Percentiles rank a stretch among this genome's conserved stretches.
Conservation (phyloP, 2,797 vertebrate genomes). For the Anniella stebbinsi region DNA sequence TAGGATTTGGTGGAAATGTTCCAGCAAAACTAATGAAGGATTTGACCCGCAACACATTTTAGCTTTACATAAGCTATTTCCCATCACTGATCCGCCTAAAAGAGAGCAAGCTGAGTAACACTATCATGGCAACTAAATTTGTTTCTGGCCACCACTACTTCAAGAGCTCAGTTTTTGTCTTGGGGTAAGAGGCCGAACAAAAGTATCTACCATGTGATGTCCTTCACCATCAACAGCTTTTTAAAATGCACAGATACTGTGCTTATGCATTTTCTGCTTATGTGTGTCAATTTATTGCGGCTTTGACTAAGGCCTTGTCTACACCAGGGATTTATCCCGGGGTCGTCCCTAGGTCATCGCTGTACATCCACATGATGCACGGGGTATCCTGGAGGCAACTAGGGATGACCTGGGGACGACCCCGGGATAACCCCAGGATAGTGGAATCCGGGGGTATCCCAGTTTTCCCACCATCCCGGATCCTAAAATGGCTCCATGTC, state of each 20-base stretch:
- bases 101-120: neutral
- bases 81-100: slow-evolving; percentile 1
- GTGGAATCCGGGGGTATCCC: no score
- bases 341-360: no score
- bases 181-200: neutral
- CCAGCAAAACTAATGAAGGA: slow-evolving; percentile 33
- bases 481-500: no score
- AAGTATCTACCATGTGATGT: neutral
- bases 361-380: no score
- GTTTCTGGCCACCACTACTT: neutral
- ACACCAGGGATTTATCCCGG: no score
- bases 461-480: no score
- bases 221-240: neutral
- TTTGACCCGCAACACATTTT: slow-evolving; percentile 19
- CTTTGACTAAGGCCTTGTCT: no score
- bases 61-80: slow-evolving; percentile 26
- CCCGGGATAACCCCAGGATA: no score
- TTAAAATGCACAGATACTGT: neutral
- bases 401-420: no score
- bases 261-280: neutral
- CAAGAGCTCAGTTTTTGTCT: neutral
- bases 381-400: no score
- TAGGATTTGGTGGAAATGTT: slow-evolving; percentile 50
- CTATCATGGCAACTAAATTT: neutral
- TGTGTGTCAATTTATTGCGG: neutral